Conservation (phyloP, 2,113 vertebrate genomes). For the Ailuropoda melanoleuca region DNA sequence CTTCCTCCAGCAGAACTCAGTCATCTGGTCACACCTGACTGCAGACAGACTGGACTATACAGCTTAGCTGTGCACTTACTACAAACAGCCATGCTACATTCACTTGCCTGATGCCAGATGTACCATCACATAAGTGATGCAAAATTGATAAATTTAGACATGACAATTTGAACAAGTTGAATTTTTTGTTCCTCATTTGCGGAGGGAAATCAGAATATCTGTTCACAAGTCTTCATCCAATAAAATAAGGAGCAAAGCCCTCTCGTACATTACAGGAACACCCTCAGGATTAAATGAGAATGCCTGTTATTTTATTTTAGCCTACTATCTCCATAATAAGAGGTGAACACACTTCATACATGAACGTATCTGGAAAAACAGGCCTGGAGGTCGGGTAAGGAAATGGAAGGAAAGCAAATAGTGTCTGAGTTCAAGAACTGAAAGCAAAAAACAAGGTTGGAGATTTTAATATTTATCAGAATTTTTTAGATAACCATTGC, state of each 20-base stretch:
- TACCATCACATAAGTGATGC: neutral
- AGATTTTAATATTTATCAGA: neutral
- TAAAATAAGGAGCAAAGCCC: neutral
- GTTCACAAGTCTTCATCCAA: neutral
- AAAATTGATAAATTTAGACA: neutral
- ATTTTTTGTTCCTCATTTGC: neutral
- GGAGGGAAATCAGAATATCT: neutral
- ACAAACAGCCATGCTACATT: neutral
- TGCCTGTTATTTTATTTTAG: neutral
- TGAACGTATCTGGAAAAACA: neutral
- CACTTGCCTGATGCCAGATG: neutral
- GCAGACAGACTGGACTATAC: fast-evolving
- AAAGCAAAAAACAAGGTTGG: neutral
- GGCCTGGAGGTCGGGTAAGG: neutral
- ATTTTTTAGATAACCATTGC: neutral
- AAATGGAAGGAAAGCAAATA: neutral
- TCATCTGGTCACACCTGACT: neutral
- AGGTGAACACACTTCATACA: neutral
- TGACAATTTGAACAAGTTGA: neutral
- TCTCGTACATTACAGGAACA: neutral
- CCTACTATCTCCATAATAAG: neutral
- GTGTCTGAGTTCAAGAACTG: neutral
- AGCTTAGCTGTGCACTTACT: fast-evolving
- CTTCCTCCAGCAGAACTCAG: neutral
- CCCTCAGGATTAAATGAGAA: neutral